phyloP scores from a whole-genome alignment of 2,888 invertebrate species.

The Stictocephala bisonia region DNA sequence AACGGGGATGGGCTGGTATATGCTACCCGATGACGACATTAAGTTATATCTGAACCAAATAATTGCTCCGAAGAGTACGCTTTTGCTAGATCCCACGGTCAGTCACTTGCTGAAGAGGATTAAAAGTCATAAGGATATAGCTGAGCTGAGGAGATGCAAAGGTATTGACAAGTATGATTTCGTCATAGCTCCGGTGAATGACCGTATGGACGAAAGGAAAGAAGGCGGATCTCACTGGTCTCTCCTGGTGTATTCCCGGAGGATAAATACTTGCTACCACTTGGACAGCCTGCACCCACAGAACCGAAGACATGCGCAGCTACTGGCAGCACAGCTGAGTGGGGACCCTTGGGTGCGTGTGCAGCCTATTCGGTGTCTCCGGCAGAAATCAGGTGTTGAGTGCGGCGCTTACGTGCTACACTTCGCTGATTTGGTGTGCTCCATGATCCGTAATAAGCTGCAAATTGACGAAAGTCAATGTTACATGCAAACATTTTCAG shows the following conservation, averaged over 20 bases:
- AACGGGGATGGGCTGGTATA: no score
- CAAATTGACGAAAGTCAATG: not conserved
- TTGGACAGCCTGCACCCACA: not conserved
- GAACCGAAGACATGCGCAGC: not conserved
- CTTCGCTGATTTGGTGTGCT: not conserved
- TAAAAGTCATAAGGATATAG: not conserved
- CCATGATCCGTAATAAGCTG: not conserved
- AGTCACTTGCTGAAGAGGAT: not conserved
- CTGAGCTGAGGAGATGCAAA: not conserved
- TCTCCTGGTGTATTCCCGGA: not conserved
- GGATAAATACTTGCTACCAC: not conserved
- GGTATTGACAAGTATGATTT: not conserved
- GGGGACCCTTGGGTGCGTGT: not conserved
- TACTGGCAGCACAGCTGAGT: not conserved
- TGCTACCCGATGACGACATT: not conserved
- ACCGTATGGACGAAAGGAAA: not conserved
- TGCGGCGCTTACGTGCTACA: conserved; percentile 16
- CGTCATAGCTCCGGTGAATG: conserved; percentile 9
- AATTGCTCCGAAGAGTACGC: not conserved
- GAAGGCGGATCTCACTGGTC: conserved; percentile 14
- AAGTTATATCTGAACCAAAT: not conserved
- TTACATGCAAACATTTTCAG: not conserved
- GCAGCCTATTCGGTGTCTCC: not conserved
- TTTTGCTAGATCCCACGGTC: not conserved
- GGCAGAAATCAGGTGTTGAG: not conserved